Base-by-base conservation (phyloP, 2,888 invertebrate species). In the Noctuana brunneofusca region DNA sequence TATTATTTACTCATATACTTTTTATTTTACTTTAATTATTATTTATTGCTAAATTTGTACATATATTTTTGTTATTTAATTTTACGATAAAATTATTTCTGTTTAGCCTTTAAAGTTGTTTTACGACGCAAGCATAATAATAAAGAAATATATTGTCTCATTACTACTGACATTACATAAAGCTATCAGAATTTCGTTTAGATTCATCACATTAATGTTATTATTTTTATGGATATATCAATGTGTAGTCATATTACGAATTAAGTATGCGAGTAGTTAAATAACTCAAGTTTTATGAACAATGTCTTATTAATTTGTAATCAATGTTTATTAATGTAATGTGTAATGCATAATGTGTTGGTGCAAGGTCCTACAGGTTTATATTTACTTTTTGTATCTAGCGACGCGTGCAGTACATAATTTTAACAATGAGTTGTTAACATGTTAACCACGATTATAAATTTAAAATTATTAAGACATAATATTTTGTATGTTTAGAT, bases 31-130 rank as follows among this genome's bases (percentile, higher is more conserved):
- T 80, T 80, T 84, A 85, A 84, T 87, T 83, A 86, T 88, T 87
- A 90, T 90, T 90, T 90, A 90, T 90, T 88, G 77, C 78, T 86
- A 82, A 87, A 88, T 83, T 62, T 90, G 90, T 90, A 89, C 75
- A 90, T 90, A 89, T 87, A 80, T 83, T 86, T 87, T 90, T 89
- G 89, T 90, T 90, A 90, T 89, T 90, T 90, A 90, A 89, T 90
- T 89, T 87, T 89, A 89, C 81, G 82, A 86, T 85, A 79, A 76
- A 71, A 68, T 76, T 72, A 82, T 82, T 84, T 85, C 78, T 76
- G 71, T 78, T 78, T 75, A 76, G 76, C 71, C 72, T 73, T 73
- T 73, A 74, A n/a, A 65, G 74, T 78, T 80, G 68, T 70, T 71
- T 74, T 70, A 69, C 71, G 67, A 68, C 32, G 66, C 72, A 68